phyloP scores from a whole-genome alignment of 2,888 invertebrate species.

The Tuta absoluta region DNA sequence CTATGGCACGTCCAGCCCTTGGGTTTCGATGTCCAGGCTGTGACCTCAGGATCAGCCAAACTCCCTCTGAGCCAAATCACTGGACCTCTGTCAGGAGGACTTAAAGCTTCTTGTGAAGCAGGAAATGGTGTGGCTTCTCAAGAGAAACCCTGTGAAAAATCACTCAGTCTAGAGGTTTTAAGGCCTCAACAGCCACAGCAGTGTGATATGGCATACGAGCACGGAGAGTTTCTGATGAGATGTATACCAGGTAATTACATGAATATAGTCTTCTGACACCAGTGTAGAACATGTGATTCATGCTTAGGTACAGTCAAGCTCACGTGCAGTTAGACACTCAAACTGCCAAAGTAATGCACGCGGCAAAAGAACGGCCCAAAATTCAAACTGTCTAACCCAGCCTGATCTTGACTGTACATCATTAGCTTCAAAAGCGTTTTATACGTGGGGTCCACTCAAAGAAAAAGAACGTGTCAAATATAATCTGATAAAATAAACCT shows the following conservation, averaged over 20 bases:
- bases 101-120: constrained; percentile 67
- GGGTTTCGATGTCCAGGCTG: constrained; percentile 63
- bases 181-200: constrained; percentile 68
- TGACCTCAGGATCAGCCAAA: constrained; percentile 67
- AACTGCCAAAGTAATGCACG: no score
- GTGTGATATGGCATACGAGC: constrained; percentile 70
- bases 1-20: constrained; percentile 72
- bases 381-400: no score
- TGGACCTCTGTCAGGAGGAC: constrained; percentile 58
- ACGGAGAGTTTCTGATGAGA: constrained; percentile 71
- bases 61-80: constrained; percentile 65
- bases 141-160: constrained; percentile 61
- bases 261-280: not conserved
- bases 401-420: no score
- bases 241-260: constrained; percentile 65
- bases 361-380: no score
- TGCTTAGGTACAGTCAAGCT: no score
- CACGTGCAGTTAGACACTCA: no score
- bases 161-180: constrained; percentile 63
- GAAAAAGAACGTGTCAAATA: no score
- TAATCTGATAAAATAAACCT: not conserved
- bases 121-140: constrained; percentile 70
- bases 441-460: no score
- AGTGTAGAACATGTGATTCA: no score
- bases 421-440: no score